Percentiles rank a stretch among this genome's conserved stretches.
Conservation (phyloP, 2,797 vertebrate genomes). For the Vireo griseus region DNA sequence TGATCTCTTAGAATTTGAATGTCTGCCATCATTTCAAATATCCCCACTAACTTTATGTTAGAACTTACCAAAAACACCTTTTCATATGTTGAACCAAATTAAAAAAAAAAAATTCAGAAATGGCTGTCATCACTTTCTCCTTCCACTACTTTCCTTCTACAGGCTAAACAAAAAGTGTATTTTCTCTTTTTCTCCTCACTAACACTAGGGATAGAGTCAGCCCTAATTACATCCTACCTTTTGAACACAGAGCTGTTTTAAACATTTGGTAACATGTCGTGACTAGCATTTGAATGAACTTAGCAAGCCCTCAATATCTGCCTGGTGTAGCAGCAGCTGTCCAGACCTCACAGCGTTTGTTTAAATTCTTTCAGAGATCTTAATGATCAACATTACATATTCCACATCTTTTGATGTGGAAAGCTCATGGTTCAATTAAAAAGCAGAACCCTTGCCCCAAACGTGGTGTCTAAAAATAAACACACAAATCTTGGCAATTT, state of each 20-base stretch:
- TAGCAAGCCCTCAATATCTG: neutral
- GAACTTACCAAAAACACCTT: neutral
- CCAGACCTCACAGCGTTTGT: conserved; percentile 41
- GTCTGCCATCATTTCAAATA: neutral
- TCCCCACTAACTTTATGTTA: neutral
- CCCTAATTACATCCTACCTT: neutral
- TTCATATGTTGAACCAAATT: neutral
- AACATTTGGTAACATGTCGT: neutral
- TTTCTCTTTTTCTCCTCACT: neutral
- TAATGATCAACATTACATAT: no score
- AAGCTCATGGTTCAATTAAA: conserved; percentile 20
- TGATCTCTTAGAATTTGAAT: neutral
- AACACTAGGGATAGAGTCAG: neutral
- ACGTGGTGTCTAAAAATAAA: neutral
- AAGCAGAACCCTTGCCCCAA: neutral
- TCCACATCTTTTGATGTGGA: neutral
- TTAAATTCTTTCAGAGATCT: conserved; percentile 24
- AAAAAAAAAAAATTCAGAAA: neutral
- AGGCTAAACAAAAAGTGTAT: neutral
- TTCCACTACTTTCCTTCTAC: neutral
- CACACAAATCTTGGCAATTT: neutral
- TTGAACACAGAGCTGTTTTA: neutral
- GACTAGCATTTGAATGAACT: neutral
- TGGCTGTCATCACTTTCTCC: neutral
- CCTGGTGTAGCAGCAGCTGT: neutral